phyloP scores from a whole-genome alignment of 2,888 invertebrate species.

The Acanthoscelides obtectus region DNA sequence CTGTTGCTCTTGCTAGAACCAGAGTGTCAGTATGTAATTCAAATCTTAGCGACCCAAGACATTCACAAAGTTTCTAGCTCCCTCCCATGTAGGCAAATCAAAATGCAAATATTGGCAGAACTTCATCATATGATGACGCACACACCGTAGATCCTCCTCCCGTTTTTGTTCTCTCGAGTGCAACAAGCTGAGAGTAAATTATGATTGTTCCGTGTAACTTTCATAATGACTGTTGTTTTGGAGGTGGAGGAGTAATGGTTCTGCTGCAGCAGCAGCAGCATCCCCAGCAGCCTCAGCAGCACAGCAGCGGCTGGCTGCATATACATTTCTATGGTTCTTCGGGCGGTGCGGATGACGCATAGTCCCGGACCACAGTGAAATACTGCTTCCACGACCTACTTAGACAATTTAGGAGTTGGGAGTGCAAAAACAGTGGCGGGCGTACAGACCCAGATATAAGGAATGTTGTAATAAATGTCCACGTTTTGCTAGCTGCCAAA shows the following conservation, averaged over 20 bases:
- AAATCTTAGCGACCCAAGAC: too few relatives aligned
- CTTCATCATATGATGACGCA: not conserved
- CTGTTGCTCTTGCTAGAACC: too few relatives aligned
- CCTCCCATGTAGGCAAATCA: too few relatives aligned
- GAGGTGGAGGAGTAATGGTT: slow-evolving; percentile 15
- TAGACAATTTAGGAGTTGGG: not conserved
- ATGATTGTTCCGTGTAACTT: slow-evolving; percentile 38
- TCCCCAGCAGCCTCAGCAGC: too few relatives aligned
- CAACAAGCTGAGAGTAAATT: slow-evolving; percentile 26
- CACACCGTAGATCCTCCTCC: not conserved
- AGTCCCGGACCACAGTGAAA: not conserved
- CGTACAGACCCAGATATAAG: too few relatives aligned
- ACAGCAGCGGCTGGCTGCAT: too few relatives aligned
- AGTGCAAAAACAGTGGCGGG: not conserved
- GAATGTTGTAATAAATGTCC: too few relatives aligned
- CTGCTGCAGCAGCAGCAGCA: not conserved
- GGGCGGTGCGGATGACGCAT: not conserved
- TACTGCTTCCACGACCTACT: not conserved
- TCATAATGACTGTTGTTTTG: slow-evolving; percentile 38
- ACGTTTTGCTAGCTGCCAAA: too few relatives aligned
- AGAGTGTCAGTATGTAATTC: too few relatives aligned
- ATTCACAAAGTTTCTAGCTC: too few relatives aligned
- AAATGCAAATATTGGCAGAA: too few relatives aligned
- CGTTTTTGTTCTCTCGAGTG: not conserved
- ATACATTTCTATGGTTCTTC: slow-evolving; percentile 2